Base-by-base conservation (phyloP, 2,888 invertebrate species). In the Pogonocherus hispidulus region DNA sequence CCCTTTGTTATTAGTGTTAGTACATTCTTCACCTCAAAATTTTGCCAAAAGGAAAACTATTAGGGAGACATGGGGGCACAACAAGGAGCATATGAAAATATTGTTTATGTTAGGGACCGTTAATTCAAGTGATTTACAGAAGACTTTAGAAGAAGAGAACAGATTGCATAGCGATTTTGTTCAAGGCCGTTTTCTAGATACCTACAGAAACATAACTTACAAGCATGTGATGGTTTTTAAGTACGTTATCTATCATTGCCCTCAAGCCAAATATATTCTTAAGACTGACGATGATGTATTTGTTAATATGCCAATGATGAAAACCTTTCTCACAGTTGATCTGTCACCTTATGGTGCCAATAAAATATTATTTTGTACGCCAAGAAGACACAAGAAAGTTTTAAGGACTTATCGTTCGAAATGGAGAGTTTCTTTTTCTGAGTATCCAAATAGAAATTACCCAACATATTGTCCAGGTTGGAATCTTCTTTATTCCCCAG, bases 181-280 rank as follows among this genome's bases (percentile, higher is more conserved):
- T 16, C 93, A 94, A 80, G 95, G 94, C 0, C 90, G 88, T 66
- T 95, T 94, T 78, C 74, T 88, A 44, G 95, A 95, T 84, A 88
- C 91, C 0, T 95, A 95, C 80, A 88, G 91, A 56, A 95, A 95
- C 83, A 89, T 95, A 85, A 95, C 95, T 0, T 92, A 94, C 78
- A 95, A 95, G 80, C 94, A 95, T 82, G 91, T 93, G 4, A 94
- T 94, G 90, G 92, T 91, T 0, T 86, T 95, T 49, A 94, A 94
- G 80, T 95, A 94, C 92, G 90, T 91, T 18, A 86, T 89, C 0
- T 91, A 90, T 77, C 89, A 91, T 78, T 95, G 95, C 82, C 87
- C 89, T 0, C 86, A 87, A 37, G 93, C 92, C 0, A 91, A 89
- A 76, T 85, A 85, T 71, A 82, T 94, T 62, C 85, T 94, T 63